Evolutionary conservation across 2,113 vertebrate genomes (phyloP).

Genomic region (Anarrhichthys ocellatus): DNA sequence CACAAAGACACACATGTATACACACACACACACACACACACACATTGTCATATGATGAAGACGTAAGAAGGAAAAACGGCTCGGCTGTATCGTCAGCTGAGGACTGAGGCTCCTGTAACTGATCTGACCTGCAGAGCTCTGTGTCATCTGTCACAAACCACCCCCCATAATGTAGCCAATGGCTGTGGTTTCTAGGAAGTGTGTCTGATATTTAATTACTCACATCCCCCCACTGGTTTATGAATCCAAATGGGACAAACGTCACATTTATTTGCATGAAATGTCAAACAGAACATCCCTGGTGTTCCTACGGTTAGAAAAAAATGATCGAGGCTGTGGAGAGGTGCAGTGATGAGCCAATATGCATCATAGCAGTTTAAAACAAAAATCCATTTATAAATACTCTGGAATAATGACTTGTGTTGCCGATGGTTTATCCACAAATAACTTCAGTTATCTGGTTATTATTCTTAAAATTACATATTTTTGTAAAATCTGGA

Average conservation of each 20-base stretch:
- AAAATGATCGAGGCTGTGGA: background rate
- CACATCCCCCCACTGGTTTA: background rate
- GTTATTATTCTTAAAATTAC: background rate
- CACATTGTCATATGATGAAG: slow-evolving; percentile 27
- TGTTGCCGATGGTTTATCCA: background rate
- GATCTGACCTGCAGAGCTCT: slow-evolving; percentile 37
- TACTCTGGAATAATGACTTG: background rate
- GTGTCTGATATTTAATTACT: slow-evolving; percentile 48
- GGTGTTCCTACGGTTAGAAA: background rate
- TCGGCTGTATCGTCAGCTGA: slow-evolving; percentile 8
- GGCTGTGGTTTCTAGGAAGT: slow-evolving; percentile 33
- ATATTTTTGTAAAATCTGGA: background rate
- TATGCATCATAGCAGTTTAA: background rate
- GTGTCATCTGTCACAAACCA: slow-evolving; percentile 25
- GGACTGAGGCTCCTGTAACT: slow-evolving; percentile 35
- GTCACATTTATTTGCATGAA: slow-evolving; percentile 13
- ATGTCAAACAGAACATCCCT: slow-evolving; percentile 2
- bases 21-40: slow-evolving; percentile 4
- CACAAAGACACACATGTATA: background rate
- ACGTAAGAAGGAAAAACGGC: slow-evolving; percentile 23
- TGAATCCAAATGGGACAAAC: slow-evolving; percentile 31
- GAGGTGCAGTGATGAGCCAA: background rate
- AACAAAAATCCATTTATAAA: background rate
- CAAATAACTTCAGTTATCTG: background rate
- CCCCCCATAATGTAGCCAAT: background rate